A percentile compares a stretch with the other conserved stretches of the same genome.
Evolutionary conservation across 2,797 vertebrate species (phyloP).

Genomic region (Aeoliscus strigatus): DNA sequence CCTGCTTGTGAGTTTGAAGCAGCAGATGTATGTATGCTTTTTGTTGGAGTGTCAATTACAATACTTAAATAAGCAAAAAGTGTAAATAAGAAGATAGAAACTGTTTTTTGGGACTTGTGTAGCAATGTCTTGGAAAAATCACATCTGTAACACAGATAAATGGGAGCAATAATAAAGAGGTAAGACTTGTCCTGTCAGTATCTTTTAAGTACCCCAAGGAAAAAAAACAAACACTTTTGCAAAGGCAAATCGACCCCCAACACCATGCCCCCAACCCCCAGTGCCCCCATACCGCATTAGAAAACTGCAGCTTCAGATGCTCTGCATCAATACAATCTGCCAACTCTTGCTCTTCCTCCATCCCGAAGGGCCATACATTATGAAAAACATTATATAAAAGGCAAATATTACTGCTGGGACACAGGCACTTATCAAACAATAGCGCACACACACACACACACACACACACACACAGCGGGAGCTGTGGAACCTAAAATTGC

Average conservation of each 20-base stretch:
- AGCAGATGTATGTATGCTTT: too few relatives aligned
- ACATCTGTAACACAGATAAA: conserved; percentile 2
- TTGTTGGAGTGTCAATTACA: too few relatives aligned
- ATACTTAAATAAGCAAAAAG: too few relatives aligned
- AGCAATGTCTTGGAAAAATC: neutral
- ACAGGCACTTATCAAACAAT: conserved; percentile 28
- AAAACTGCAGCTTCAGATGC: conserved; percentile 61
- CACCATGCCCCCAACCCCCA: too few relatives aligned
- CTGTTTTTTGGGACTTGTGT: too few relatives aligned
- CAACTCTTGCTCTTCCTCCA: conserved; percentile 49
- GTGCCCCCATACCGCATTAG: neutral
- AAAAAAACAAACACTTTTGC: conserved; percentile 55
- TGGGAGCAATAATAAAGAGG: conserved; percentile 5
- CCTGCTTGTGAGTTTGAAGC: conserved; percentile 33
- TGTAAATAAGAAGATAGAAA: too few relatives aligned
- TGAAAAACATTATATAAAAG: conserved; percentile 70
- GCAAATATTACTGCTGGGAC: conserved; percentile 57
- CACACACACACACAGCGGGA: conserved; percentile 3
- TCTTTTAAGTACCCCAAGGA: conserved; percentile 22
- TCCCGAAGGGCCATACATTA: conserved; percentile 62
- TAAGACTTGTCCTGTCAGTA: conserved; percentile 32
- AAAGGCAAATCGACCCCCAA: conserved; percentile 35
- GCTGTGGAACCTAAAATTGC: conserved; percentile 23
- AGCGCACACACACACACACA: neutral
- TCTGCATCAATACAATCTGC: conserved; percentile 72